Base-by-base conservation (phyloP, 2,113 vertebrate species). In the Piaya cayana region DNA sequence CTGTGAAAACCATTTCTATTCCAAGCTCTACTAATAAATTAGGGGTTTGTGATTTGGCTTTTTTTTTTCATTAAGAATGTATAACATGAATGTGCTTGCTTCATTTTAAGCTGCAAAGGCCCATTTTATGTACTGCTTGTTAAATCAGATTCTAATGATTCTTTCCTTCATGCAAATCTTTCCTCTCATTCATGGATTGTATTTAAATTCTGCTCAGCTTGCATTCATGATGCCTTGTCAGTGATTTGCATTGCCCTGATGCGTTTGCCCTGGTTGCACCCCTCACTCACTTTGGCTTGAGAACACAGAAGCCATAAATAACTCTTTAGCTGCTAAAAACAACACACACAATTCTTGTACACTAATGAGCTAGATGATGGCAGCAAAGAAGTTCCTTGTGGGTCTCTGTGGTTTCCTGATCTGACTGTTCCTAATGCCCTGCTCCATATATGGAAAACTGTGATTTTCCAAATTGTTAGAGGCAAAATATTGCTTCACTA, bases 81-180 rank as follows among this genome's bases (percentile, higher is more conserved):
- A 53, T 87, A 95, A 92, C 0, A 5, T 96, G 86, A 97, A 97
- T 93, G 96, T 95, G 84, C 94, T 93, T 92, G 89, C 95, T 95
- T 88, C 87, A 82, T 95, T 95, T 96, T 95, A 90, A 95, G 93
- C 93, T 94, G 94, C 94, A 96, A 97, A 95, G 75, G 84, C 94
- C 82, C 79, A 77, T 97, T 97, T 97, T 95, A 92, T 91, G 86
- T 94, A 85, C 95, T 91, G 94, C 95, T 97, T 96, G 96, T 96
- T 96, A 97, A 97, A 96, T 97, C 95, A 97, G 96, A 96, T 97
- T 97, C 96, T 97, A 97, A 97, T 97, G 96, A 97, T 97, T 97
- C 91, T 91, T 95, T 95, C 50, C 96, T 58, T 95, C 91, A 97
- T 96, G 96, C 95, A 97, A 96, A 97, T 97, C 96, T 97, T 96